Conservation (phyloP, 2,888 invertebrate genomes). For the Caenorhabditis wallacei region DNA sequence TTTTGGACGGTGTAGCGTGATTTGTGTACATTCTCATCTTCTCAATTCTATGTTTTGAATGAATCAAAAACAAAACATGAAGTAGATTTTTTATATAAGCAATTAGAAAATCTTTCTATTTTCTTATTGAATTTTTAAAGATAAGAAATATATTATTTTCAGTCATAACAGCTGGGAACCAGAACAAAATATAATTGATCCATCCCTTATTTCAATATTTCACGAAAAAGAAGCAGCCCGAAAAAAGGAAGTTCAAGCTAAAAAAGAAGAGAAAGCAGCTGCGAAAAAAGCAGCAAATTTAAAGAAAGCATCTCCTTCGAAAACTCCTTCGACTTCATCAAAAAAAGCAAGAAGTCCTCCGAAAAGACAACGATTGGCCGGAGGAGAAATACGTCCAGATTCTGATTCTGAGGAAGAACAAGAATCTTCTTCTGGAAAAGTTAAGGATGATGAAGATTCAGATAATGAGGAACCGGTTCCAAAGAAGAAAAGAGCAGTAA, state of each 20-base stretch:
- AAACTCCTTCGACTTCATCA: neutral
- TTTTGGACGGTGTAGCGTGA: too few species aligned
- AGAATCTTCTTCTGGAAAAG: neutral
- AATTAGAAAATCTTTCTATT: too few species aligned
- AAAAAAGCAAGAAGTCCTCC: conserved; percentile 15
- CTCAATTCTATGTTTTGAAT: too few species aligned
- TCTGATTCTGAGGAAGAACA: conserved; percentile 57
- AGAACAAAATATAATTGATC: conserved; percentile 47
- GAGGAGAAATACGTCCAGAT: conserved; percentile 67
- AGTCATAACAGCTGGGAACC: conserved; percentile 65
- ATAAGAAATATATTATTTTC: conserved; percentile 15
- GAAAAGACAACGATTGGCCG: conserved; percentile 58
- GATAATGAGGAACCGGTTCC: conserved; percentile 10
- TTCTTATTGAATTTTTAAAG: too few species aligned
- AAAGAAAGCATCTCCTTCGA: neutral
- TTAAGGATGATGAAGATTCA: conserved; percentile 5
- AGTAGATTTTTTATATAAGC: too few species aligned
- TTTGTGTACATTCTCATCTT: too few species aligned
- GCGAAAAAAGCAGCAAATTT: conserved; percentile 5
- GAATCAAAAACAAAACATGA: neutral
- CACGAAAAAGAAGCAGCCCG: conserved; percentile 4
- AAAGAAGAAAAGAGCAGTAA: conserved; percentile 17
- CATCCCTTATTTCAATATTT: conserved; percentile 16
- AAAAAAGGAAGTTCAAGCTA: conserved; percentile 1
- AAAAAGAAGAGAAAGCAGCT: conserved; percentile 1